Percentiles rank a stretch among this genome's conserved stretches.
Evolutionary conservation across 2,888 invertebrate genomes (phyloP).

Genomic region (Hydriomena furcata): DNA sequence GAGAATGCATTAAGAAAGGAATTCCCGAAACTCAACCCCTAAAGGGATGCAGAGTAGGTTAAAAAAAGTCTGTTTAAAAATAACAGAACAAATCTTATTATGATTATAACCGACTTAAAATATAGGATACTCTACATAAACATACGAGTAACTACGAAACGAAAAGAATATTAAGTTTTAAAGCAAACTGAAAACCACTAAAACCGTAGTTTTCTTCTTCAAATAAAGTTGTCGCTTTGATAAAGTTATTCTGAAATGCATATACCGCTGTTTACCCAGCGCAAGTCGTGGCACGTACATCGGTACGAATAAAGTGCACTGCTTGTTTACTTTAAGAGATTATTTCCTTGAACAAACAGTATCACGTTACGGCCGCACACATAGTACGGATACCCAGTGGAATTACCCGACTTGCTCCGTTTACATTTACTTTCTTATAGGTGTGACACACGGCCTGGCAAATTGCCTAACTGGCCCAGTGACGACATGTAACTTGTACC

Average conservation of each 20-base stretch:
- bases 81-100: too few species aligned
- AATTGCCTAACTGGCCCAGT: constrained; percentile 17
- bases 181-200: constrained; percentile 14
- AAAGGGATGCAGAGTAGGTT: too few species aligned
- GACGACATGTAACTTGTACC: too few species aligned
- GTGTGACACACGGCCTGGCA: constrained; percentile 39
- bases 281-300: constrained; percentile 57
- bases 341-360: constrained; percentile 71
- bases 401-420: constrained; percentile 62
- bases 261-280: constrained; percentile 31
- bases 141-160: neutral
- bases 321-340: constrained; percentile 71
- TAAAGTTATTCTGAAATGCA: constrained; percentile 33
- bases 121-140: neutral
- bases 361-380: constrained; percentile 58
- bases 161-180: neutral
- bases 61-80: too few species aligned
- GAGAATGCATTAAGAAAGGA: too few species aligned
- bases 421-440: constrained; percentile 59
- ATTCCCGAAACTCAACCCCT: too few species aligned
- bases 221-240: constrained; percentile 35
- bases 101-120: too few species aligned
- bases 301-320: constrained; percentile 67
- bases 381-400: constrained; percentile 57
- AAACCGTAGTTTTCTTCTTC: constrained; percentile 23